phyloP scores from a whole-genome alignment of 2,797 vertebrate species.

The Argyrosomus regius region DNA sequence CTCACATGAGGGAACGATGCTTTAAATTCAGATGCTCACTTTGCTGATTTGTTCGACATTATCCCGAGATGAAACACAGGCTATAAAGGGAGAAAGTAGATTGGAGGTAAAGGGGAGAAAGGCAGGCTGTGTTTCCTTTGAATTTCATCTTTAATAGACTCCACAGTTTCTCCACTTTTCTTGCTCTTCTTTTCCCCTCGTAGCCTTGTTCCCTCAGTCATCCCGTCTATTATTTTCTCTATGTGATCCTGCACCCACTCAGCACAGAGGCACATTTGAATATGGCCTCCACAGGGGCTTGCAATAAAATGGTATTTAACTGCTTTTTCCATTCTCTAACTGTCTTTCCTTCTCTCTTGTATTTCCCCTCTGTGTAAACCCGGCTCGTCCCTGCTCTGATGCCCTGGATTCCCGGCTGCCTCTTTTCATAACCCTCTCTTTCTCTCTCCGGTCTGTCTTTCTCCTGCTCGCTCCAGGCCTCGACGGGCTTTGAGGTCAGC shows the following conservation, averaged over 20 bases:
- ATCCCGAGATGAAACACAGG: slow-evolving; percentile 75
- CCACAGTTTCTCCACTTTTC: slow-evolving; percentile 56
- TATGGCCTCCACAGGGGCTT: slow-evolving; percentile 73
- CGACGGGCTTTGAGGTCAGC: slow-evolving; percentile 61
- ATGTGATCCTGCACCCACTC: slow-evolving; percentile 73
- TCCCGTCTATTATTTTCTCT: slow-evolving; percentile 68
- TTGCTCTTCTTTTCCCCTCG: slow-evolving; percentile 48
- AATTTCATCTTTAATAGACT: slow-evolving; percentile 81
- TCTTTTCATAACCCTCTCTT: slow-evolving; percentile 56
- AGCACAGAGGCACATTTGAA: slow-evolving; percentile 71
- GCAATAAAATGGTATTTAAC: slow-evolving; percentile 84
- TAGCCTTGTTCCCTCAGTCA: slow-evolving; percentile 65
- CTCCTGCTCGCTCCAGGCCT: slow-evolving; percentile 43
- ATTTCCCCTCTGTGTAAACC: slow-evolving; percentile 47
- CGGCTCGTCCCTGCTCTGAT: slow-evolving; percentile 28
- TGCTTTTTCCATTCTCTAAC: slow-evolving; percentile 55
- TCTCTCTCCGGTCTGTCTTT: slow-evolving; percentile 34
- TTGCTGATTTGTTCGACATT: slow-evolving; percentile 79
- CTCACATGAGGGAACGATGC: slow-evolving; percentile 41
- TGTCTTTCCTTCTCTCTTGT: slow-evolving; percentile 37
- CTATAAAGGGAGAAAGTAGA: slow-evolving; percentile 64
- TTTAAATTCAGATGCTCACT: slow-evolving; percentile 73
- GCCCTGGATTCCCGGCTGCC: slow-evolving; percentile 52
- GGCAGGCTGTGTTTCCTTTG: slow-evolving; percentile 72
- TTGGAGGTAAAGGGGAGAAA: slow-evolving; percentile 65